These are phyloP conservation scores for Fopius arisanus DNA, from an alignment of 1,140 invertebrate species.

Conservation along the genomic window DNA sequence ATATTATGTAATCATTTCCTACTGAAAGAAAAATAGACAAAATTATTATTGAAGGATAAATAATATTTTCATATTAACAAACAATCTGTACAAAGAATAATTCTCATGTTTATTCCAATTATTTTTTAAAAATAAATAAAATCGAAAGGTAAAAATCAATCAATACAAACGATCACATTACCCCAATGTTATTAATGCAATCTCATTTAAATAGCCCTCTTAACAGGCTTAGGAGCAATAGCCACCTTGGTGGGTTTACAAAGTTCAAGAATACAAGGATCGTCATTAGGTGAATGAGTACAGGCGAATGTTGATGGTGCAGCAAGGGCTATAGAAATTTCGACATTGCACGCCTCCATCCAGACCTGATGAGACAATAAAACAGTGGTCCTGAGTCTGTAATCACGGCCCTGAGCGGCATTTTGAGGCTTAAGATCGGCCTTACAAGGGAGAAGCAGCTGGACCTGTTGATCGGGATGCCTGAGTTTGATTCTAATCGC, in stretches of 20 bases:
- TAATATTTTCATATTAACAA: no score
- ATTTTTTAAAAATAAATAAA: no score
- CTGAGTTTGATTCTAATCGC: conserved; percentile 84
- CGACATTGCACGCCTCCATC: conserved; percentile 89
- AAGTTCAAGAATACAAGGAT: conserved; percentile 79
- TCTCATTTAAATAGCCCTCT: conserved; percentile 67
- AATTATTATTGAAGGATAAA: no score
- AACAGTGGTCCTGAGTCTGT: conserved; percentile 84
- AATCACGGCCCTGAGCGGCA: conserved; percentile 65
- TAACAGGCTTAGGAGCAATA: conserved; percentile 86
- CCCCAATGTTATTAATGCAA: background rate
- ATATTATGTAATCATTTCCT: no score
- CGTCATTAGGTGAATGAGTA: conserved; percentile 64
- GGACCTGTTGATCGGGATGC: conserved; percentile 90
- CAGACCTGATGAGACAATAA: conserved; percentile 89
- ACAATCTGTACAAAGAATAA: no score
- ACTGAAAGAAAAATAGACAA: no score
- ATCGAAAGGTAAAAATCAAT: no score
- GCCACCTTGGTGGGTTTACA: conserved; percentile 91
- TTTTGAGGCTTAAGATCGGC: conserved; percentile 71
- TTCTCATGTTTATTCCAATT: no score
- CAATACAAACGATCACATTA: no score
- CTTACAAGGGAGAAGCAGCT: conserved; percentile 79
- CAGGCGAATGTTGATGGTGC: conserved; percentile 72
- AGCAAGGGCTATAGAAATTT: conserved; percentile 83